Percentiles rank a stretch among this genome's conserved stretches.
Conservation (phyloP, 2,888 invertebrate species). For the Ariolimax columbianus region DNA sequence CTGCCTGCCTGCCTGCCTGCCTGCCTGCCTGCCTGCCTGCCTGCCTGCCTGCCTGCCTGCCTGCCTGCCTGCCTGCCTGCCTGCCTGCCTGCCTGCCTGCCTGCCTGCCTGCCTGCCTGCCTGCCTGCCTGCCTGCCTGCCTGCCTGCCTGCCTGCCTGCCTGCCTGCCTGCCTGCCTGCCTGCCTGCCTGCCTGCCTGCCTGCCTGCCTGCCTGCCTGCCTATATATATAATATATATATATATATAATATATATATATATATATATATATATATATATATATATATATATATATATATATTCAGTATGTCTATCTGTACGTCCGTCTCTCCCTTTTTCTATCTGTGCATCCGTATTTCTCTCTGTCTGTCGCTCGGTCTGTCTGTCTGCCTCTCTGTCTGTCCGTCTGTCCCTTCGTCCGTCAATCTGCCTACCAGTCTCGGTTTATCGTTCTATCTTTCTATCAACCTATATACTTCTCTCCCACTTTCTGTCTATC, state of each 20-base stretch:
- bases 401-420: too few species aligned
- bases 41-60: neutral
- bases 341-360: neutral
- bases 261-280: too few species aligned
- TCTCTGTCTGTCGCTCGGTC: too few species aligned
- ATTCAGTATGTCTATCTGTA: neutral
- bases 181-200: neutral
- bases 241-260: too few species aligned
- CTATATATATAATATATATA: too few species aligned
- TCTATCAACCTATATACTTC: too few species aligned
- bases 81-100: neutral
- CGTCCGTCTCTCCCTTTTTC: neutral
- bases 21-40: neutral
- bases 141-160: neutral
- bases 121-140: neutral
- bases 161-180: neutral
- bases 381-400: too few species aligned
- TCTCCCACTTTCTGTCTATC: too few species aligned
- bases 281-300: too few species aligned
- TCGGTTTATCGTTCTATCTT: too few species aligned
- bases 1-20: neutral
- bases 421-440: too few species aligned
- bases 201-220: too few species aligned
- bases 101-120: neutral
- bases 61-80: neutral